Conservation (phyloP, 2,888 invertebrate species). For the Brachylomia viminalis region DNA sequence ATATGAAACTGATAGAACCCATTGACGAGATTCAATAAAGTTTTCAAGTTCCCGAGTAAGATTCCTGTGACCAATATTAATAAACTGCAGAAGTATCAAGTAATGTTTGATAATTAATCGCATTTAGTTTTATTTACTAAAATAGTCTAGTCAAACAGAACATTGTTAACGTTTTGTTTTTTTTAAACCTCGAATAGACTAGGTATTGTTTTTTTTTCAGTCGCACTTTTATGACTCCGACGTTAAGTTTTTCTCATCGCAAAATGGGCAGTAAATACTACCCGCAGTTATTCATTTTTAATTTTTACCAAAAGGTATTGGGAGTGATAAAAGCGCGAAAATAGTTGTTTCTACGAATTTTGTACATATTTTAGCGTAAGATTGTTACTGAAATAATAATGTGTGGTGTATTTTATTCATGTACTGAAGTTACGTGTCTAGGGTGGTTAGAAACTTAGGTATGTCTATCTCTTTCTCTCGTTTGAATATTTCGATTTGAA, state of each 20-base stretch:
- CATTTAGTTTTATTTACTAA: constrained; percentile 63
- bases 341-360: constrained; percentile 72
- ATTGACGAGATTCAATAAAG: background rate
- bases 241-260: constrained; percentile 21
- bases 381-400: constrained; percentile 79
- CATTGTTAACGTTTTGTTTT: constrained; percentile 62
- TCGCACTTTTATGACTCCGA: constrained; percentile 64
- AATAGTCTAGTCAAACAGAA: constrained; percentile 64
- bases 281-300: constrained; percentile 9
- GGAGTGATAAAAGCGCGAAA: constrained; percentile 66
- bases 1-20: background rate
- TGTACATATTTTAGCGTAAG: constrained; percentile 79
- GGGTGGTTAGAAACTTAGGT: constrained; percentile 71
- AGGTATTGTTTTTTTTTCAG: constrained; percentile 56
- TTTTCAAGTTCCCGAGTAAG: constrained; percentile 36
- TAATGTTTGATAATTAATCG: constrained; percentile 51
- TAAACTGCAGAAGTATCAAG: constrained; percentile 49
- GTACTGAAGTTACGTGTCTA: constrained; percentile 74
- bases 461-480: constrained; percentile 77
- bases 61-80: constrained; percentile 54
- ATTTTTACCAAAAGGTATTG: constrained; percentile 6
- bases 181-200: constrained; percentile 62
- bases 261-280: constrained; percentile 5
- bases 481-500: constrained; percentile 79
- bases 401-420: constrained; percentile 79